Conservation (phyloP, 1,140 invertebrate species). For the Aleiodes sp. region DNA sequence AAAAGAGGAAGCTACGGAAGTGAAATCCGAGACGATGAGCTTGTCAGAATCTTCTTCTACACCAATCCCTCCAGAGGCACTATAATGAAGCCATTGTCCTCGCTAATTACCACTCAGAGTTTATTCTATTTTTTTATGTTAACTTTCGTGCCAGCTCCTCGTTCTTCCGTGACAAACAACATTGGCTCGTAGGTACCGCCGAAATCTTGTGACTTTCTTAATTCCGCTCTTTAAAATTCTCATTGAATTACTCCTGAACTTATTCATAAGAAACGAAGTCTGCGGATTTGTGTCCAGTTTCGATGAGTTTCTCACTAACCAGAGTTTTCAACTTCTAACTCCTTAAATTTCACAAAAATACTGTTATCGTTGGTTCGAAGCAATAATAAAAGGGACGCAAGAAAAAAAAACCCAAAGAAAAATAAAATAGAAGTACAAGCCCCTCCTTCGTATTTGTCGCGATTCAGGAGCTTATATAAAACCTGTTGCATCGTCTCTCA, state of each 20-base stretch:
- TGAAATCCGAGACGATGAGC: conserved; percentile 15
- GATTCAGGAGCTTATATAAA: conserved; percentile 31
- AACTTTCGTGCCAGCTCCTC: not conserved
- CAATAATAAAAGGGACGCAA: conserved; percentile 27
- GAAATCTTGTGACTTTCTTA: not conserved
- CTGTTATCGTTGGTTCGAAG: conserved; percentile 18
- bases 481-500: conserved; percentile 33
- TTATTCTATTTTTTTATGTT: not conserved
- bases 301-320: not conserved
- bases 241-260: too few species aligned
- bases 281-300: not conserved
- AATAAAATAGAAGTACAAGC: conserved; percentile 10
- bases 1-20: conserved; percentile 6
- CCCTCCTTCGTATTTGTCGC: conserved; percentile 23
- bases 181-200: not conserved
- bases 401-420: conserved; percentile 23
- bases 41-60: conserved; percentile 14
- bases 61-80: not conserved
- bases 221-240: too few species aligned
- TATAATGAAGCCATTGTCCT: conserved; percentile 9
- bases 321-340: not conserved
- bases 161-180: conserved; percentile 8
- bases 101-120: conserved; percentile 5
- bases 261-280: too few species aligned
- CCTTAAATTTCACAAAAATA: not conserved